Evolutionary conservation across 2,797 vertebrate genomes (phyloP), one percentile per base, ranked within the genome.

Genomic region (Melanotaenia pygmaea): DNA sequence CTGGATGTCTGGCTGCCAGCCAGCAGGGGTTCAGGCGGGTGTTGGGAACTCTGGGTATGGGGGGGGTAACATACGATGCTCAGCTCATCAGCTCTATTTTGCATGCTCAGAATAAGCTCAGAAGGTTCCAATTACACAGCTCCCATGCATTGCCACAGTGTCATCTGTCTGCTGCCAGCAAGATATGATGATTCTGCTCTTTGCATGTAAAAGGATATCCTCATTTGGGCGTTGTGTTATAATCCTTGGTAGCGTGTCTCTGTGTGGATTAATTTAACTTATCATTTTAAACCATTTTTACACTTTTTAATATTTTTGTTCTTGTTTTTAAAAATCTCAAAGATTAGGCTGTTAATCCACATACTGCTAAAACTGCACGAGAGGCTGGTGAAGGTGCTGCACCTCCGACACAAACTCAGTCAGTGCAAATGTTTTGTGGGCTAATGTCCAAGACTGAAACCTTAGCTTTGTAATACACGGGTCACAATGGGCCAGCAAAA

Each of bases 121-220:
- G 76, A 62, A 81, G 87, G 82, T 83, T 94, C 93, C 69, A 91
- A 89, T 95, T 94, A 93, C 92, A 89, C 86, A 82, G 89, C 90
- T 92, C 85, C 80, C 78, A 90, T 88, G 93, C 92, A 93, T 92
- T 91, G 87, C 88, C 88, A 80, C 85, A 89, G 91, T 93, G 88
- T 94, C 93, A 88, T 86, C 93, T 94, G 92, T 93, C 93, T 20
- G 9, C 86, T 86, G 82, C 89, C 80, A 75, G 77, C 79, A 71
- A 82, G 89, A 89, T 91, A 89, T 93, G 91, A 93, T 94, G 93
- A 94, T 89, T 94, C 91, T 92, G 91, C 91, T 89, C 74, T 94
- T 93, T 87, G 84, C 71, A 26, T 91, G 91, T 93, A 93, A 95
- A 87, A 64, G 67, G 92, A 93, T 93, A 91, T 70, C 81, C 86